Base-by-base conservation (phyloP, 2,113 vertebrate genomes). In the Pungitius pungitius region DNA sequence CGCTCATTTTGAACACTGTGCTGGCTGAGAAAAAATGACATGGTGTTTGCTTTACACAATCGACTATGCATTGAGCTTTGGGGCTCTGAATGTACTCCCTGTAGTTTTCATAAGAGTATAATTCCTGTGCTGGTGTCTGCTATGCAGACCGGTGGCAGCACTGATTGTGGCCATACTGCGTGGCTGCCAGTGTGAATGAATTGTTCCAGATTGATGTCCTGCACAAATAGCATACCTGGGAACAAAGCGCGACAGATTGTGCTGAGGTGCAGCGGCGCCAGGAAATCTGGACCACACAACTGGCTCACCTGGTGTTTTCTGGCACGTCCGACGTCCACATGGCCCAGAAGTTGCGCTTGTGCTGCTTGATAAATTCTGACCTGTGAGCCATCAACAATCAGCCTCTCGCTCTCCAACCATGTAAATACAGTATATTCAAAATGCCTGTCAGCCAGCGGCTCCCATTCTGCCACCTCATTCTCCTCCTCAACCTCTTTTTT, bases 181-280 rank as follows among this genome's bases (percentile, higher is more conserved):
- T 24, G 26, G 69, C 85, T 88, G 90, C 88, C 91, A 89, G 85
- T 65, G 80, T 78, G 83, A 88, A 87, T 88, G 84, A 91, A 89
- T 85, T 78, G 83, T 74, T 88, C 84, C 81, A 86, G 88, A 87
- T 78, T 90, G 87, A 92, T 80, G 87, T 83, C 74, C 84, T 80
- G 82, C 82, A 88, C 80, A 89, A 84, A 86, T 70, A 86, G 83
- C 81, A 76, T 85, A 89, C 84, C 85, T 83, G 84, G 83, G 76
- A 90, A 88, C 84, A 89, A 90, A 89, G 78, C 63, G 20, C 17
- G 33, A 69, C 83, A 80, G 82, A 78, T 91, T 89, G 89, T 45
- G 73, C 82, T 82, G 75, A 71, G 49, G 47, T 75, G 77, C 77
- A 73, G 81, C 26, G 47, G 69, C 8, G 79, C 69, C 80, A 87